Evolutionary conservation across 2,888 invertebrate genomes (phyloP), one percentile per base, ranked within the genome.

Genomic region (Pseudococcus viburni): DNA sequence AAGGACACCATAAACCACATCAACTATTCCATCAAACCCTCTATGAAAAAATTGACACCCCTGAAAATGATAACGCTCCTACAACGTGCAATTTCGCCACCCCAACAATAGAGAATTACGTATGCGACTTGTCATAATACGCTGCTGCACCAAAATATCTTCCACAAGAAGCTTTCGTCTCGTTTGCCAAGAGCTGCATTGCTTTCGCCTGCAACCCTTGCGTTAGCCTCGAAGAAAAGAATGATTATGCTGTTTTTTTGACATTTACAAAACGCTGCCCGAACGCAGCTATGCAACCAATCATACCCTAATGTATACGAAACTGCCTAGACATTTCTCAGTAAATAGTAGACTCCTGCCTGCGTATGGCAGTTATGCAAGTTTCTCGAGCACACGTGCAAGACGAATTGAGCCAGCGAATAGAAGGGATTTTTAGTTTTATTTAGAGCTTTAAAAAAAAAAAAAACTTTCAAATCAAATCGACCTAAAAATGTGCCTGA

Each of bases 241-340:
- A 64, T 64, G 64, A 64, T 64, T 64, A 22, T 22, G 64, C 19
- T 64, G 64, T 64, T 64, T 64, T 64, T 64, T 64, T 22, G 64
- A 64, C 64, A 22, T 19, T 64, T 64, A 64, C 12, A 64, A 64
- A 64, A 64, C 64, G 64, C 22, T 22, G 22, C 11, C 11, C 51
- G 22, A 0, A 19, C 64, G 7, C 19, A 64, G 64, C 7, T 64
- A 64, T 64, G 64, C 64, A 64, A 64, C 64, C 64, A 64, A 64
- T 64, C 64, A 64, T 64, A 64, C 64, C 5, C 19, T 22, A 64
- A 64, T 64, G 22, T 51, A 17, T 51, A 15, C 17, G 51, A 15
- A 51, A 51, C 51, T 51, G 51, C 51, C 51, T 51, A 15, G 17
- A 51, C 17, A 51, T 51, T 51, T 51, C 17, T 51, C 51, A 51